These are phyloP conservation scores for Aphrophora alni DNA, from an alignment of 2,888 invertebrate species.

Conservation along the genomic window DNA sequence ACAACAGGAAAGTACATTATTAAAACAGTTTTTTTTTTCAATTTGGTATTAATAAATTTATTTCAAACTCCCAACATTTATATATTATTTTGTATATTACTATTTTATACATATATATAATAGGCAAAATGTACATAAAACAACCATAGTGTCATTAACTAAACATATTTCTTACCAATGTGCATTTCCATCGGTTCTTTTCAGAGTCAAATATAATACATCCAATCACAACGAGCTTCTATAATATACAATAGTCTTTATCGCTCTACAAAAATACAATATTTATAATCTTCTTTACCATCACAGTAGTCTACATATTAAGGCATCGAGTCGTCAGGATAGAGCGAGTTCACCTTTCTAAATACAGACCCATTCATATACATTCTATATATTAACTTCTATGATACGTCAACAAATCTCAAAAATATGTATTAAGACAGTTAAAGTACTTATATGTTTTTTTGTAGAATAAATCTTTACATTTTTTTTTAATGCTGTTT, in stretches of 20 bases:
- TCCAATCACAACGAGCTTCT: not conserved
- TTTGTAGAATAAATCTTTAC: not conserved
- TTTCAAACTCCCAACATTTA: slow-evolving; percentile 47
- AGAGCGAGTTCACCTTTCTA: not conserved
- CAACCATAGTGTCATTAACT: not conserved
- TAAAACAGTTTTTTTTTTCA: too few relatives aligned
- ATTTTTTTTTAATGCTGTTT: not conserved
- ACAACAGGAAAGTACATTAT: too few relatives aligned
- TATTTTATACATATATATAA: slow-evolving; percentile 27
- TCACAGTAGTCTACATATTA: slow-evolving; percentile 31
- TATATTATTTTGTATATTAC: slow-evolving; percentile 43
- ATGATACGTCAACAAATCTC: not conserved
- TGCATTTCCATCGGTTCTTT: not conserved
- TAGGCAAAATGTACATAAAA: slow-evolving; percentile 30
- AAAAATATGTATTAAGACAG: not conserved
- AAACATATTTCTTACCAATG: slow-evolving; percentile 3
- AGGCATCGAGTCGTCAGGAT: slow-evolving; percentile 1
- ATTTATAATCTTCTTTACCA: slow-evolving; percentile 27
- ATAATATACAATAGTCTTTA: not conserved
- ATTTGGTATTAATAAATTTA: slow-evolving; percentile 48
- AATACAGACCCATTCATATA: not conserved
- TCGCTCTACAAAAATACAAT: slow-evolving; percentile 37
- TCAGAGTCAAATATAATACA: not conserved
- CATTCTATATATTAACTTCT: not conserved
- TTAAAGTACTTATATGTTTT: slow-evolving; percentile 4